Percentiles rank a stretch among this genome's conserved stretches.
These are phyloP conservation scores for Meteorus colon DNA, from an alignment of 2,888 invertebrate genomes.

Conservation along the genomic window DNA sequence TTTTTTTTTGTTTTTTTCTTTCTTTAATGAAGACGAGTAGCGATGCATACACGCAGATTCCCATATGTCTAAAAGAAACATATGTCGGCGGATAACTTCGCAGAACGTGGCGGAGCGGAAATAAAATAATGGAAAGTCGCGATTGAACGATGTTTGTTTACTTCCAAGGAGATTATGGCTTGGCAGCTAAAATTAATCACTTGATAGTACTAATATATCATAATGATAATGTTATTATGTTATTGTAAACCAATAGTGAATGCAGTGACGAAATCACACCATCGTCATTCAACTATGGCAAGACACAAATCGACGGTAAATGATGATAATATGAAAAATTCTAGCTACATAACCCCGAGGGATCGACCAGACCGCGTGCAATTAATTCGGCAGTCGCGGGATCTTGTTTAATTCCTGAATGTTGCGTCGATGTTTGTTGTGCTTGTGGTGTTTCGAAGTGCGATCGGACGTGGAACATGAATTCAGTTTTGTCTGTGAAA, in stretches of 20 bases:
- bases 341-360: slow-evolving; percentile 71
- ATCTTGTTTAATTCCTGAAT: slow-evolving; percentile 64
- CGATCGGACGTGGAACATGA: slow-evolving; percentile 81
- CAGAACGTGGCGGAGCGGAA: not conserved
- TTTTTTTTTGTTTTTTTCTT: not conserved
- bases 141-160: slow-evolving; percentile 1
- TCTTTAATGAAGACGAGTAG: slow-evolving; percentile 47
- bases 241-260: not conserved
- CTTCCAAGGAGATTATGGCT: slow-evolving; percentile 11
- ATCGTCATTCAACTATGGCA: slow-evolving; percentile 66
- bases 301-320: slow-evolving; percentile 67
- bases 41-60: slow-evolving; percentile 50
- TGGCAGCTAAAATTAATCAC: slow-evolving; percentile 8
- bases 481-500: slow-evolving; percentile 80
- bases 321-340: slow-evolving; percentile 59
- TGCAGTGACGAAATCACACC: slow-evolving; percentile 52
- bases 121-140: not conserved
- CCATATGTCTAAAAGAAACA: not conserved
- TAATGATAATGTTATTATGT: slow-evolving; percentile 17
- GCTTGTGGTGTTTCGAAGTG: slow-evolving; percentile 76
- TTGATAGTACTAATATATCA: slow-evolving; percentile 13
- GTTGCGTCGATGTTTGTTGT: slow-evolving; percentile 59
- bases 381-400: slow-evolving; percentile 69
- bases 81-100: slow-evolving; percentile 23
- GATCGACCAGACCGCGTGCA: slow-evolving; percentile 70